Conservation (phyloP, 2,113 vertebrate genomes). For the Corythornis cristatus region DNA sequence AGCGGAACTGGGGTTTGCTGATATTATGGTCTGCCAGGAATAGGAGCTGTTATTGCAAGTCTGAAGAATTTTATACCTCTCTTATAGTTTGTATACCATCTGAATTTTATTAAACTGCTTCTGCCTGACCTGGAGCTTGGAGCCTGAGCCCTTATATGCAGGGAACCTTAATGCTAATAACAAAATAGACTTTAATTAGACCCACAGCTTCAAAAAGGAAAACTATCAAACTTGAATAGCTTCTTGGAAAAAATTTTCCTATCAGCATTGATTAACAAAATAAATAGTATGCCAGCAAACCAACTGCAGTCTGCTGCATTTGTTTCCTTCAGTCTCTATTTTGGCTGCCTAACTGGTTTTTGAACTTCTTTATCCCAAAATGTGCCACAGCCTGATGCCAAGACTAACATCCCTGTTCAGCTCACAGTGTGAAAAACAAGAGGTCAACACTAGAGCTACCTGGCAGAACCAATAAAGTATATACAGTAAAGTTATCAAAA, state of each 20-base stretch:
- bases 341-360: conserved; percentile 14
- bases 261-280: conserved; percentile 52
- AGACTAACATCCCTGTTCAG: conserved; percentile 28
- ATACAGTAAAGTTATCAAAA: background rate
- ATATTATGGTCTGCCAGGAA: conserved; percentile 52
- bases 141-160: background rate
- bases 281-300: conserved; percentile 29
- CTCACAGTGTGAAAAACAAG: background rate
- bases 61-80: conserved; percentile 56
- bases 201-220: conserved; percentile 51
- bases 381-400: conserved; percentile 14
- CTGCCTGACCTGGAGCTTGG: background rate
- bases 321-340: conserved; percentile 24
- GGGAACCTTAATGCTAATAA: conserved; percentile 4
- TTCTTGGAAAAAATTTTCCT: conserved; percentile 36
- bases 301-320: background rate
- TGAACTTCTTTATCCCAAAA: background rate
- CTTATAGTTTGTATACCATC: conserved; percentile 38
- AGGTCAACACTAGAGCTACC: background rate
- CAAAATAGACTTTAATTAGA: conserved; percentile 49
- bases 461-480: background rate
- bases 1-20: conserved; percentile 56
- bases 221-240: background rate
- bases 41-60: conserved; percentile 51
- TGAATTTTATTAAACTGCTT: conserved; percentile 67